Evolutionary conservation across 2,888 invertebrate species (phyloP).

Genomic region (Ellobium chinense): DNA sequence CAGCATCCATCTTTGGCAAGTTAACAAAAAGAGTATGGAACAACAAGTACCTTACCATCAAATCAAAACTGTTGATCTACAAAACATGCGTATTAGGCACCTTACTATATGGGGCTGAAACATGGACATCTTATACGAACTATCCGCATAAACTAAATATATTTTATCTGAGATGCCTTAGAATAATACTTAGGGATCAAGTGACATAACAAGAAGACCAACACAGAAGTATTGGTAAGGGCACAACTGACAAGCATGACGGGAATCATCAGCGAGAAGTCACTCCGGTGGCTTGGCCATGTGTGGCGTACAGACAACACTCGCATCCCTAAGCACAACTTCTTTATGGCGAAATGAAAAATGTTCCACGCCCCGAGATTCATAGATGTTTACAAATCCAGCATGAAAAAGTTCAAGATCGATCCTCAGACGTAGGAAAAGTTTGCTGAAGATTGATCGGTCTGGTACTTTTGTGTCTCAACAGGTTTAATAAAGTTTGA

Average conservation of each 20-base stretch:
- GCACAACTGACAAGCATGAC: neutral
- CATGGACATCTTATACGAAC: neutral
- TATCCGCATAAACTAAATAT: neutral
- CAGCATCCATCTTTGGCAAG: neutral
- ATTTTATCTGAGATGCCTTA: too few relatives aligned
- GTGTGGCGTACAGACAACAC: neutral
- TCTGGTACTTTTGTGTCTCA: too few relatives aligned
- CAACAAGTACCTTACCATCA: neutral
- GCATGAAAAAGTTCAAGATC: neutral
- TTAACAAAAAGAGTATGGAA: neutral
- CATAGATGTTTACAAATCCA: neutral
- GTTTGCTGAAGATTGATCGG: too few relatives aligned
- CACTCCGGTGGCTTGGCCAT: neutral
- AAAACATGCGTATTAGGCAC: neutral
- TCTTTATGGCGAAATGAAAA: neutral
- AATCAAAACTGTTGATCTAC: too few relatives aligned
- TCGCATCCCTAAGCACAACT: neutral
- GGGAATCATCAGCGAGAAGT: neutral
- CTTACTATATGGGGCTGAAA: neutral
- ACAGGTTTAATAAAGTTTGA: too few relatives aligned
- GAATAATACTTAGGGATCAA: too few relatives aligned
- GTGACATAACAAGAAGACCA: neutral
- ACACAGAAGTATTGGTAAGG: neutral
- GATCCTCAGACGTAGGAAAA: too few relatives aligned
- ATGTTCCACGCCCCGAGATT: neutral